These are phyloP conservation scores for Troglohyphantes excavatus DNA, from an alignment of 2,888 invertebrate genomes.

Conservation along the genomic window DNA sequence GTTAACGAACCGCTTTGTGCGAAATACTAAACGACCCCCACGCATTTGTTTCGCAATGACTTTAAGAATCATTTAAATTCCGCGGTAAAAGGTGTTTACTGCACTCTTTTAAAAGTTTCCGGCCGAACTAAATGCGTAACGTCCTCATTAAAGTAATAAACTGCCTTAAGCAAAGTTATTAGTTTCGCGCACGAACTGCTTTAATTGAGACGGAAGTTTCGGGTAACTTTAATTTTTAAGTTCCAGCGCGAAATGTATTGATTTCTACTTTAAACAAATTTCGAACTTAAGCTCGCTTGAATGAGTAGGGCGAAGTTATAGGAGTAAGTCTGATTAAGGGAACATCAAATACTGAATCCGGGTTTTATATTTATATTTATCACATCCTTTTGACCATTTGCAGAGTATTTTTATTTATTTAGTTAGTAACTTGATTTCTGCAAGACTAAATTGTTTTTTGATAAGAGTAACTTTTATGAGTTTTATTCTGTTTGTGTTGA, in stretches of 20 bases:
- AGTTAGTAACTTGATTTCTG: no score
- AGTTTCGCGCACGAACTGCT: background rate
- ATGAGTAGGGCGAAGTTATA: background rate
- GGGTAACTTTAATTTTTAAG: conserved; percentile 3
- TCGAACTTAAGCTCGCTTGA: background rate
- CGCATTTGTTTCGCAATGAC: background rate
- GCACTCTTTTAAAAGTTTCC: background rate
- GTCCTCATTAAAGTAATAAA: background rate
- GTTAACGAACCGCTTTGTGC: background rate
- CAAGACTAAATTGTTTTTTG: no score
- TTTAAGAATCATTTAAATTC: background rate
- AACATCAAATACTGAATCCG: no score
- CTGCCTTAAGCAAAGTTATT: conserved; percentile 9
- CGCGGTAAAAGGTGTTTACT: background rate
- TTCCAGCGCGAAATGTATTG: background rate
- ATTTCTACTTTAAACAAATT: conserved; percentile 5
- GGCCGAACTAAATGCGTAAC: background rate
- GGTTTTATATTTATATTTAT: no score
- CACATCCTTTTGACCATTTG: no score
- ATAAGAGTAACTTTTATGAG: no score
- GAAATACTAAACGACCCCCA: background rate
- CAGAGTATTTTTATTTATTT: no score
- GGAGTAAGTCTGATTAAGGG: background rate
- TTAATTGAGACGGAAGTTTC: conserved; percentile 4
- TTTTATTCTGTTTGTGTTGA: no score